Evolutionary conservation across 2,888 invertebrate genomes (phyloP).

Genomic region (Orthonychiurus folsomi): DNA sequence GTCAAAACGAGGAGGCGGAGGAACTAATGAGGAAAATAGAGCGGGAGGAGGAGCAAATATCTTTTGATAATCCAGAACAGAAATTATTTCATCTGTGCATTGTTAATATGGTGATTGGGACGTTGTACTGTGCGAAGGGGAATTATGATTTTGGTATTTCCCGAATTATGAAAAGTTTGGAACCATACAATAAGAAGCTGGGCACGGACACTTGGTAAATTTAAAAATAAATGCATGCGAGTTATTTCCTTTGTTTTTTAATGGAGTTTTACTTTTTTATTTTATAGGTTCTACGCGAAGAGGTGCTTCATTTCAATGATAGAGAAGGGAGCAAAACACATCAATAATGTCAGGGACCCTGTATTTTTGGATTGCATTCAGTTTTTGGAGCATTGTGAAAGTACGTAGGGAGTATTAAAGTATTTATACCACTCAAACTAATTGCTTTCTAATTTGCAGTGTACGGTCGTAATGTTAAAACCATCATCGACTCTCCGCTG

Average conservation of each 20-base stretch:
- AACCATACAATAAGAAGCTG: slow-evolving; percentile 84
- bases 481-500: slow-evolving; percentile 70
- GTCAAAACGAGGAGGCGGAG: slow-evolving; percentile 97
- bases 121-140: slow-evolving; percentile 94
- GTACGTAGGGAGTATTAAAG: slow-evolving; percentile 44
- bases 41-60: slow-evolving; percentile 88
- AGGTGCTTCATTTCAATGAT: slow-evolving; percentile 87
- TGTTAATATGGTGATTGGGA: slow-evolving; percentile 96
- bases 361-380: slow-evolving; percentile 77
- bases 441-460: slow-evolving; percentile 49
- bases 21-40: slow-evolving; percentile 98
- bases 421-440: slow-evolving; percentile 8
- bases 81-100: slow-evolving; percentile 94
- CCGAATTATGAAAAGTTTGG: slow-evolving; percentile 89
- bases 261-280: no score
- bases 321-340: slow-evolving; percentile 81
- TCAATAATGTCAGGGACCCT: slow-evolving; percentile 76
- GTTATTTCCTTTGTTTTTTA: no score
- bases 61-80: slow-evolving; percentile 83
- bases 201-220: slow-evolving; percentile 90
- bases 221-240: no score
- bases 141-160: slow-evolving; percentile 99
- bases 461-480: slow-evolving; percentile 73
- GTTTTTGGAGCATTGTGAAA: slow-evolving; percentile 83
- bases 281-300: slow-evolving; percentile 71